phyloP scores from a whole-genome alignment of 2,888 invertebrate species.

The Apamea epomidion region DNA sequence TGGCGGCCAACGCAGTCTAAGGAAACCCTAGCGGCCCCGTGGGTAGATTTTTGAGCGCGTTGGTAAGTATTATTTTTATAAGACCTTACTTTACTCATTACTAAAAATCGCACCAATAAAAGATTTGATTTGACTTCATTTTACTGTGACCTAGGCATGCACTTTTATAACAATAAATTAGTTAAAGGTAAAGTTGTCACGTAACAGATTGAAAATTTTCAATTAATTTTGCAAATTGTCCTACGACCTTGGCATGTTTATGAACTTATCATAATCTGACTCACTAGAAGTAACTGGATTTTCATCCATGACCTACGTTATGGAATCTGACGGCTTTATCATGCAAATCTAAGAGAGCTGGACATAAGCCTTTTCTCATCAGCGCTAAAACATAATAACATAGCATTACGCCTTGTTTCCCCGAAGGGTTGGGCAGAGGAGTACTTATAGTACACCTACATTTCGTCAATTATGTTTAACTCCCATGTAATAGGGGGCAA shows the following conservation, averaged over 20 bases:
- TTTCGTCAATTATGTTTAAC: no score
- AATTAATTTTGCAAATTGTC: constrained; percentile 16
- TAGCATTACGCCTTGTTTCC: background rate
- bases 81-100: background rate
- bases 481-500: no score
- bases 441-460: no score
- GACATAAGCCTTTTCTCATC: background rate
- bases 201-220: constrained; percentile 34
- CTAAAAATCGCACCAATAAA: background rate
- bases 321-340: background rate
- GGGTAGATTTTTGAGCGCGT: no score
- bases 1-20: background rate
- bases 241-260: background rate
- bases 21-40: background rate
- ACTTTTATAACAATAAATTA: constrained; percentile 4
- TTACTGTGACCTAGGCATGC: constrained; percentile 1
- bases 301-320: no score
- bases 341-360: background rate
- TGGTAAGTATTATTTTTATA: background rate
- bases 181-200: constrained; percentile 15
- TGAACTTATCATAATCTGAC: background rate
- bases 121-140: background rate
- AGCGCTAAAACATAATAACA: background rate
- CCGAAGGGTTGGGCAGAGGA: background rate
- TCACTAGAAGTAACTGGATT: background rate